phyloP scores from a whole-genome alignment of 2,888 invertebrate species.

The Digitonthophagus gazella region DNA sequence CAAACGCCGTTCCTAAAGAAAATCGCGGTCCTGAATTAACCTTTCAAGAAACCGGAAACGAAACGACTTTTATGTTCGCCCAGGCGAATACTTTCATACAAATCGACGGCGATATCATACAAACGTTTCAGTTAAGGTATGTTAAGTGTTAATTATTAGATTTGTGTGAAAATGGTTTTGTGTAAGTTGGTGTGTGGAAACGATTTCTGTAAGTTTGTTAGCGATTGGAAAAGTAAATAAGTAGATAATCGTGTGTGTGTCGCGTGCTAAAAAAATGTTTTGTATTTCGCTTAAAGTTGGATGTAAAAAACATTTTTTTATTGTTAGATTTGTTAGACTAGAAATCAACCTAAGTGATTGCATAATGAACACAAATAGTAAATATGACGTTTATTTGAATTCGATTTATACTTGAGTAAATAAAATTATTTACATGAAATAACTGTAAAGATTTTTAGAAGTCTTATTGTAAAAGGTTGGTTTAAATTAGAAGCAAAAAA shows the following conservation, averaged over 20 bases:
- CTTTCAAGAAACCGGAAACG: slow-evolving; percentile 80
- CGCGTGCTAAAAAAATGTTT: background rate
- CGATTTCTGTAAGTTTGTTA: too few relatives aligned
- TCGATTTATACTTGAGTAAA: background rate
- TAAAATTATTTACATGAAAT: background rate
- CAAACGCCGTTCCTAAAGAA: slow-evolving; percentile 63
- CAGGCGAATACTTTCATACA: slow-evolving; percentile 89
- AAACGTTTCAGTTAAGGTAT: slow-evolving; percentile 85
- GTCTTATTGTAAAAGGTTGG: background rate
- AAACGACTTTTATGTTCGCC: slow-evolving; percentile 88
- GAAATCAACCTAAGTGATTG: background rate
- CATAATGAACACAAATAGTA: background rate
- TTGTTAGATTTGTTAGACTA: background rate
- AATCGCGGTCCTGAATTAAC: slow-evolving; percentile 77
- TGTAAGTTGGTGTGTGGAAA: too few relatives aligned
- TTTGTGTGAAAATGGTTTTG: too few relatives aligned
- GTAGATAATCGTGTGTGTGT: background rate
- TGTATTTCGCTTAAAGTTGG: background rate
- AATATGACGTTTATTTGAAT: slow-evolving; percentile 6
- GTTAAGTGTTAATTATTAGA: too few relatives aligned
- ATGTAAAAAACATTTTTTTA: too few relatives aligned
- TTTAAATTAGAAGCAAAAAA: too few relatives aligned
- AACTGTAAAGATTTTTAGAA: background rate
- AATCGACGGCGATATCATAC: slow-evolving; percentile 85
- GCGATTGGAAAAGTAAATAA: too few relatives aligned